Evolutionary conservation across 2,113 vertebrate genomes (phyloP).

Genomic region (Anhinga rufa): DNA sequence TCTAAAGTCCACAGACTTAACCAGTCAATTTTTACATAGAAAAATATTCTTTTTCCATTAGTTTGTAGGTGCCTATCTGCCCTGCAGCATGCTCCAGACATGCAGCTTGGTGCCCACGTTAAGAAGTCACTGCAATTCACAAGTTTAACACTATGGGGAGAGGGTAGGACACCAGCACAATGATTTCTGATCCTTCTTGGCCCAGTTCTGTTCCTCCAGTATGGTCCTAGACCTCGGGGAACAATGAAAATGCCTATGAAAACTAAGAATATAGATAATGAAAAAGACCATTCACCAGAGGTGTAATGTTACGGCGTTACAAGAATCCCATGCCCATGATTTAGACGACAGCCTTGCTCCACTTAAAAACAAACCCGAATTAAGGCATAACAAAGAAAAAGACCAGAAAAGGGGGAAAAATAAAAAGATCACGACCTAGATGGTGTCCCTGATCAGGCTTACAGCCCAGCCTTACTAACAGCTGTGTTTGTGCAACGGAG

Average conservation of each 20-base stretch:
- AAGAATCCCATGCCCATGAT: background rate
- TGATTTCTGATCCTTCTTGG: background rate
- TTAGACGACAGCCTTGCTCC: background rate
- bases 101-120: fast-evolving
- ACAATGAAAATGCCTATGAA: background rate
- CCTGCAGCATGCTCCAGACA: fast-evolving
- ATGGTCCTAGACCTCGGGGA: background rate
- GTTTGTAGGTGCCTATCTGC: background rate
- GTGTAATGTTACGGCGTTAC: fast-evolving
- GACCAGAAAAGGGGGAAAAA: background rate
- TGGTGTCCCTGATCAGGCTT: background rate
- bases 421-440: background rate
- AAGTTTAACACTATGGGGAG: background rate
- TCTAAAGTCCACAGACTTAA: background rate
- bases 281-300: background rate
- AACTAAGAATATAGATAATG: background rate
- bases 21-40: background rate
- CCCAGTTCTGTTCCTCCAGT: background rate
- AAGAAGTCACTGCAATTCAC: background rate
- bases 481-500: background rate
- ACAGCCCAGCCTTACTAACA: background rate
- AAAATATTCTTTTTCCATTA: background rate
- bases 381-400: background rate
- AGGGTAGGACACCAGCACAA: background rate
- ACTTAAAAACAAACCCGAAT: background rate